phyloP scores from a whole-genome alignment of 2,888 invertebrate genomes.

The Acanthosoma haemorrhoidale region DNA sequence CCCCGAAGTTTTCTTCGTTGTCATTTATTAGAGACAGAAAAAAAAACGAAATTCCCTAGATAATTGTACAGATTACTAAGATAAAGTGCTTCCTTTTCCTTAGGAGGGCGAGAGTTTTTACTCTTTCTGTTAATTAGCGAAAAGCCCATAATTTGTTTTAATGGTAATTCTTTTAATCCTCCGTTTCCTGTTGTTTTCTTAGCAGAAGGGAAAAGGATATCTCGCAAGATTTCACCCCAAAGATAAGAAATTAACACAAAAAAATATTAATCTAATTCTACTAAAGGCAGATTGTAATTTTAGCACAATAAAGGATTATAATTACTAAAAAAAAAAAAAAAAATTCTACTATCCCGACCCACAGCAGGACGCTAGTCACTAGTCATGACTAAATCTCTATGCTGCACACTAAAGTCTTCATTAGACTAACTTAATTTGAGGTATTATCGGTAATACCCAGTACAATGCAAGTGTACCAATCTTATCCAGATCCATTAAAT shows the following conservation, averaged over 20 bases:
- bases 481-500: no score
- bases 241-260: neutral
- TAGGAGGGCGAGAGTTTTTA: neutral
- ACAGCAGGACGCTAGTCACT: no score
- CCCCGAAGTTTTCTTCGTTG: neutral
- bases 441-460: no score
- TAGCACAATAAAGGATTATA: no score
- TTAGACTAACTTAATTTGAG: no score
- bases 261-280: no score
- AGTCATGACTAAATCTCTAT: no score
- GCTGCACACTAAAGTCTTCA: no score
- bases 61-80: slow-evolving; percentile 22
- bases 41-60: neutral
- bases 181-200: neutral
- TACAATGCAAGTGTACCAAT: no score
- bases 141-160: slow-evolving; percentile 22
- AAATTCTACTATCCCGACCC: no score
- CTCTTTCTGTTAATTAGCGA: slow-evolving; percentile 24
- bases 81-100: slow-evolving; percentile 25
- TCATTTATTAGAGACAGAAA: neutral
- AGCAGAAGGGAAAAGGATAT: neutral
- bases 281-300: no score
- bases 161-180: slow-evolving; percentile 23
- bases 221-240: neutral
- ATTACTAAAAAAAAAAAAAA: no score